A percentile compares a stretch with the other conserved stretches of the same genome.
Conservation (phyloP, 2,888 invertebrate genomes). For the Dicyrtomina minuta region DNA sequence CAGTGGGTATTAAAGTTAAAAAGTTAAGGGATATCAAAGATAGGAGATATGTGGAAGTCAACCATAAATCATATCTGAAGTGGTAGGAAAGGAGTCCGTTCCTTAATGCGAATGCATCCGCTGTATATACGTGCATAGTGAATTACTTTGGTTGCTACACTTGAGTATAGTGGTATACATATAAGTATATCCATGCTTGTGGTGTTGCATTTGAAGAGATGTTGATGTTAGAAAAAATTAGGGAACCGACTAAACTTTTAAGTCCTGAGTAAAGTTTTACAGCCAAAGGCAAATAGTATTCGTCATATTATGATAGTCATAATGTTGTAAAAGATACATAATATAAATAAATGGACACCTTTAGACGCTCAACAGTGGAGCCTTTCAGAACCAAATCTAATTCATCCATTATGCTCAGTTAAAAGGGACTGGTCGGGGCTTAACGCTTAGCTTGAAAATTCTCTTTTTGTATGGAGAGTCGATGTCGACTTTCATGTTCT, state of each 20-base stretch:
- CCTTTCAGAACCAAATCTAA: slow-evolving; percentile 41
- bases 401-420: slow-evolving; percentile 36
- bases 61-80: slow-evolving; percentile 12
- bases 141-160: too few relatives aligned
- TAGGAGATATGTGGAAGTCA: too few relatives aligned
- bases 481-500: slow-evolving; percentile 31
- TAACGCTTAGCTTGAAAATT: slow-evolving; percentile 33
- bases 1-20: too few relatives aligned
- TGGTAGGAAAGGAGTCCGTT: too few relatives aligned
- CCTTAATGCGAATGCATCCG: too few relatives aligned
- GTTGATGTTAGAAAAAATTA: too few relatives aligned
- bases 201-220: too few relatives aligned
- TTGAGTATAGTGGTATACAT: neutral
- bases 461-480: slow-evolving; percentile 25
- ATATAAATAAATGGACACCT: slow-evolving; percentile 36
- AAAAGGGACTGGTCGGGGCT: slow-evolving; percentile 30
- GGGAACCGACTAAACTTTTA: slow-evolving; percentile 6
- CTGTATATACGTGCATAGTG: too few relatives aligned
- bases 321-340: slow-evolving; percentile 7
- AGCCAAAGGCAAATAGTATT: slow-evolving; percentile 4
- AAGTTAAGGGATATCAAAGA: too few relatives aligned
- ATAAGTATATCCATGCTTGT: neutral
- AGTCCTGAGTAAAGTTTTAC: neutral
- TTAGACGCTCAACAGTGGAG: slow-evolving; percentile 21
- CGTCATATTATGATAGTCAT: slow-evolving; percentile 10